These are phyloP conservation scores for Drosophila peninsularis DNA, from an alignment of 2,888 invertebrate species.

Conservation along the genomic window DNA sequence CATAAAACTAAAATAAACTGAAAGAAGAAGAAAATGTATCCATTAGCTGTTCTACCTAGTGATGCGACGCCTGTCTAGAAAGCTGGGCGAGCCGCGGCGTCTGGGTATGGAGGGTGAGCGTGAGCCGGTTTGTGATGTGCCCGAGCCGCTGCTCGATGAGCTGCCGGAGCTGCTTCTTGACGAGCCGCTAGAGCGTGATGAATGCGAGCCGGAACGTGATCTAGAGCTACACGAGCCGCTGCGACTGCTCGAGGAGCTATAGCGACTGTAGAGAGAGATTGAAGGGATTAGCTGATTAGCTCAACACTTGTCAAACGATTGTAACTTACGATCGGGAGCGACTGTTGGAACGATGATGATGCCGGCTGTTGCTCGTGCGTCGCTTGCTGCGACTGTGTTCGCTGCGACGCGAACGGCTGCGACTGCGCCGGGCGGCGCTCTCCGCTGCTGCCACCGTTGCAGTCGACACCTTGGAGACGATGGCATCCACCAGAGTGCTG, in stretches of 20 bases:
- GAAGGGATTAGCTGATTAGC: neutral
- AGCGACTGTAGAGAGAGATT: conserved; percentile 56
- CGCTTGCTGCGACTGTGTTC: conserved; percentile 68
- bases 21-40: neutral
- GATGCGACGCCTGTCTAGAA: conserved; percentile 95
- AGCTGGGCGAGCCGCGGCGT: conserved; percentile 96
- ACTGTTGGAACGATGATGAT: conserved; percentile 81
- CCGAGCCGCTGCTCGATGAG: conserved; percentile 80
- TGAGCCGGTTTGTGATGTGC: conserved; percentile 85
- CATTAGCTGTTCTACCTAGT: conserved; percentile 90
- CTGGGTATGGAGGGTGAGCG: conserved; percentile 96
- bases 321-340: conserved; percentile 84
- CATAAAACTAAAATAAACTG: neutral
- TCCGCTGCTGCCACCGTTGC: conserved; percentile 83
- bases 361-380: conserved; percentile 81
- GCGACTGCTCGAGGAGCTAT: conserved; percentile 83
- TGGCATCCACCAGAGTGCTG: conserved; percentile 83
- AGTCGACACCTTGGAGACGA: conserved; percentile 84
- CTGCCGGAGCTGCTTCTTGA: conserved; percentile 83
- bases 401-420: conserved; percentile 81
- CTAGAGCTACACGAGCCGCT: conserved; percentile 80
- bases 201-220: conserved; percentile 82
- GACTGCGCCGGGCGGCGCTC: conserved; percentile 82
- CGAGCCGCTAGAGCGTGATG: conserved; percentile 83
- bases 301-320: neutral